These are phyloP conservation scores for Syndactyla subalaris DNA, from an alignment of 2,797 vertebrate genomes.

Conservation along the genomic window DNA sequence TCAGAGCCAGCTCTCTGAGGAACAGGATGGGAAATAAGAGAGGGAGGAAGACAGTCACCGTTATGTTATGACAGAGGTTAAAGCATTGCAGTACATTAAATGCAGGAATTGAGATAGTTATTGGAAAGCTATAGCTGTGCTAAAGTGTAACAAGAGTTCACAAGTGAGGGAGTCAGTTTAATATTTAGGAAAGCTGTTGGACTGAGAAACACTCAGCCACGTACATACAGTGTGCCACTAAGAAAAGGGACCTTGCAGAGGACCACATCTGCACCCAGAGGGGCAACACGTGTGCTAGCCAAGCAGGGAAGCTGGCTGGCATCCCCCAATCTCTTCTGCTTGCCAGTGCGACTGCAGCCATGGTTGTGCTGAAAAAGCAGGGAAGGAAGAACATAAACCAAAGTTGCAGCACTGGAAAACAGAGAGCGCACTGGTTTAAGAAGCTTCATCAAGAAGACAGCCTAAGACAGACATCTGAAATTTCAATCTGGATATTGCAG, in stretches of 20 bases:
- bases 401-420: not conserved
- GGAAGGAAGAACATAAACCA: not conserved
- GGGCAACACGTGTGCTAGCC: not conserved
- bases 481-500: not conserved
- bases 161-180: not conserved
- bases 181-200: not conserved
- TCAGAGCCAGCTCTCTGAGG: not conserved
- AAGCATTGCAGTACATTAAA: not conserved
- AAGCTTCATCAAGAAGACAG: not conserved
- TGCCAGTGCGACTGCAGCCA: rapidly evolving
- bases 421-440: not conserved
- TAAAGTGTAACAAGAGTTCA: not conserved
- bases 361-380: not conserved
- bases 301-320: not conserved
- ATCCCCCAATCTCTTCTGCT: not conserved
- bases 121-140: not conserved
- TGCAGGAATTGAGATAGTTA: not conserved
- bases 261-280: not conserved
- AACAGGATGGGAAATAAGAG: not conserved
- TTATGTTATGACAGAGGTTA: not conserved
- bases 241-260: not conserved
- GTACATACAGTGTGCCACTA: rapidly evolving
- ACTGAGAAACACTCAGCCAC: not conserved
- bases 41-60: not conserved
- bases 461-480: not conserved